Evolutionary conservation across 2,888 invertebrate genomes (phyloP).

Genomic region (Julus scanicus): DNA sequence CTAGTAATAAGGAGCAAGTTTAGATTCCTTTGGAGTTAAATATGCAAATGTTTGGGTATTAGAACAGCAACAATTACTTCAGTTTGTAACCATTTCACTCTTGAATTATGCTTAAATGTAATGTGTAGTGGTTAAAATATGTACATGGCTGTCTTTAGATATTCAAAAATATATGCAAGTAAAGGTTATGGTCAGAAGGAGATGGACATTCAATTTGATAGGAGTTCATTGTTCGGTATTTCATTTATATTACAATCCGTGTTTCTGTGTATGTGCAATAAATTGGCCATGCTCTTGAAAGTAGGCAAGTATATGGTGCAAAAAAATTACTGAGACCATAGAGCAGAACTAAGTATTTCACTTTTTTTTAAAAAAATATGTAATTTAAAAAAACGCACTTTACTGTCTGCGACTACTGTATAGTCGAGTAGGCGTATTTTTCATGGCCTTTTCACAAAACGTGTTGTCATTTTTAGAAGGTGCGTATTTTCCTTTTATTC

Average conservation of each 20-base stretch:
- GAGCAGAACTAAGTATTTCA: not conserved
- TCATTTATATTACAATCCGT: not conserved
- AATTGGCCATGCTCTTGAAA: not conserved
- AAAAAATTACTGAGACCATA: not conserved
- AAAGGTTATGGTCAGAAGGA: not conserved
- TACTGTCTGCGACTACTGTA: not conserved
- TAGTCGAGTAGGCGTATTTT: not conserved
- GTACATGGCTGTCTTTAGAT: not conserved
- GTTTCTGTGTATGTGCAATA: not conserved
- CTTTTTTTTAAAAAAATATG: not conserved
- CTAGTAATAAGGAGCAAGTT: too few relatives aligned
- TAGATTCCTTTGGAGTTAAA: too few relatives aligned
- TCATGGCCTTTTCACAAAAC: not conserved
- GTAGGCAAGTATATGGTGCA: conserved; percentile 15
- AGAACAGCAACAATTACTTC: too few relatives aligned
- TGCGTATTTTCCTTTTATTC: not conserved
- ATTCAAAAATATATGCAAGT: too few relatives aligned
- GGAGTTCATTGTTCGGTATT: conserved; percentile 2
- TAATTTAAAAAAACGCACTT: not conserved
- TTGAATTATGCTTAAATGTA: too few relatives aligned
- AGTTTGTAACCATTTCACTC: too few relatives aligned
- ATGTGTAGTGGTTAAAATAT: not conserved
- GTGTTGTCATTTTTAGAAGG: conserved; percentile 2
- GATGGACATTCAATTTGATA: not conserved
- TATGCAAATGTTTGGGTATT: too few relatives aligned